Evolutionary conservation across 2,888 invertebrate genomes (phyloP), one percentile per base, ranked within the genome.

Genomic region (Leptinotarsa tumamoca): DNA sequence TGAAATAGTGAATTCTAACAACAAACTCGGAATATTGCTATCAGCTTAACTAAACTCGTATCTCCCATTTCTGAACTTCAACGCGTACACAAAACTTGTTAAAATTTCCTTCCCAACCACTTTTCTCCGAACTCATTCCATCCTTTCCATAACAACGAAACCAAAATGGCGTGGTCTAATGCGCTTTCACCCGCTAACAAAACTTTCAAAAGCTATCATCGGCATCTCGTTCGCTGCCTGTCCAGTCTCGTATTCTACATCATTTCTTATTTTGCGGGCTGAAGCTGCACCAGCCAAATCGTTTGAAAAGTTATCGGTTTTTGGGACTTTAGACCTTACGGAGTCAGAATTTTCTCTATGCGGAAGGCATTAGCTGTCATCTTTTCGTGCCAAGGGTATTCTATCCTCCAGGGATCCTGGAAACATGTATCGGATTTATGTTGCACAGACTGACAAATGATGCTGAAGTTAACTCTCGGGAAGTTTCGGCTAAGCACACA

Each of bases 371-470:
- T 68, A 66, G 68, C 68, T 77, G 77, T 77, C 77, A 77, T 77
- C 71, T 77, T 77, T 73, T 49, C 67, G 69, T 68, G 51, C 68
- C 72, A 23, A 15, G 72, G 69, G 72, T 69, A 70, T 75, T 63
- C 73, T 75, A 73, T 74, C 77, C 80, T 78, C 79, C 76, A 71
- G 83, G 82, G 81, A 82, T 78, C 79, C 79, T 73, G 80, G 80
- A 81, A 84, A 83, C 83, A 85, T 86, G 86, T 86, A 86, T 86
- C 84, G 85, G 86, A 87, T 87, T 87, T 87, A 87, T 86, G 84
- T 84, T 85, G 84, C 85, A 85, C 85, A 84, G 84, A 83, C 85
- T 87, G 87, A 87, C 86, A 87, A 87, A 87, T 86, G 86, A 86
- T 84, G 83, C 83, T 80, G 80, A 84, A 85, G 84, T 84, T 84